Base-by-base conservation (phyloP, 2,888 invertebrate species). In the Latrodectus hesperus region DNA sequence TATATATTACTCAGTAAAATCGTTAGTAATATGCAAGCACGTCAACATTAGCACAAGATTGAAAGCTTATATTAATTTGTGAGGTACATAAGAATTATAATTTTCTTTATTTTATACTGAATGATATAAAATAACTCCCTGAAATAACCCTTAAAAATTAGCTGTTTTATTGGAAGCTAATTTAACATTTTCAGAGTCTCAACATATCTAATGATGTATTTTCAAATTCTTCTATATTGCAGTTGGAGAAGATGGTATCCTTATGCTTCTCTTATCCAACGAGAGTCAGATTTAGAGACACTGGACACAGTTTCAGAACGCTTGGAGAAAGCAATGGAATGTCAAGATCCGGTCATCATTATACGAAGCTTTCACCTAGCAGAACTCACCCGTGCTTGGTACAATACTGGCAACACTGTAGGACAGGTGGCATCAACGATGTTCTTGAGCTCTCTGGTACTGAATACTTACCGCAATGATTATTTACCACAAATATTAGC, bases 211-310 rank as follows among this genome's bases (percentile, higher is more conserved):
- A 6, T 38, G 6, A 38, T 38, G 5, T 38, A 38, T 38, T 38
- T 60, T 11, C 60, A 12, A 9, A 60, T 16, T 0, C 38, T 71
- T n/a, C 16, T 70, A 4, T 14, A 0, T 55, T 71, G 9, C 51
- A 80, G 80, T 17, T 80, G 80, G 80, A 64, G 80, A 26, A 51
- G 73, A 49, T 80, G 80, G 52, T 80, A 80, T 26, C 80, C 80
- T 14, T 80, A 80, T 55, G 80, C 80, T 51, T 72, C 80, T 6
- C 72, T 80, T n/a, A 80, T 80, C 52, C 72, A 64, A 10, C 64
- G 72, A 64, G 72, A 80, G 26, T 1, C 51, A 14, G 52, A 51
- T 1, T 73, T 64, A 10, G 80, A 80, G 55, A 65, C 49, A 0
- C n/a, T 80, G 80, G 49, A 64, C 52, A 16, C 64, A 1, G 22